These are phyloP conservation scores for Pseudorectes ferrugineus DNA, from an alignment of 2,113 vertebrate species.

Conservation along the genomic window DNA sequence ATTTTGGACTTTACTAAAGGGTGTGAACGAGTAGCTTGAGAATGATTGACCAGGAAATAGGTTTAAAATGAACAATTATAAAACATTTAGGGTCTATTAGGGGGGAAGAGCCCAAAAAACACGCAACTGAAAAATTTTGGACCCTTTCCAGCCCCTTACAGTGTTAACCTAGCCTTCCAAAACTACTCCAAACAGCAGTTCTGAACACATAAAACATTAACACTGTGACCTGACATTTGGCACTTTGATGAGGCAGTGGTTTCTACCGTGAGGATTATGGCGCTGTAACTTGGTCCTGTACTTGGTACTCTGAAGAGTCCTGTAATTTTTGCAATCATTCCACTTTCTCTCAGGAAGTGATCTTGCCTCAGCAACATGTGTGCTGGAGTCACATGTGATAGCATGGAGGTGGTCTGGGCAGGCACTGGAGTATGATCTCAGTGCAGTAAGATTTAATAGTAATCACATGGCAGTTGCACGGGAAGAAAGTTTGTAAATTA, in stretches of 20 bases:
- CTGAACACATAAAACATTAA: not conserved
- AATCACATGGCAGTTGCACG: fast-evolving
- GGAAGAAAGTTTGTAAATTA: not conserved
- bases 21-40: not conserved
- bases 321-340: not conserved
- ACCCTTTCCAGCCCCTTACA: not conserved
- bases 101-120: fast-evolving
- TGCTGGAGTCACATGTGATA: not conserved
- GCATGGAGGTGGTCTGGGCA: not conserved
- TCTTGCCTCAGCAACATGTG: not conserved
- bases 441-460: not conserved
- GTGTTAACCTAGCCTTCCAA: not conserved
- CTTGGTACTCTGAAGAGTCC: not conserved
- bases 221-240: not conserved
- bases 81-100: not conserved
- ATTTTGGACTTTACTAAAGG: slow-evolving; percentile 44
- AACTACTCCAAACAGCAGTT: not conserved
- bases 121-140: not conserved
- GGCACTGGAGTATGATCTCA: not conserved
- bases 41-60: slow-evolving; percentile 29
- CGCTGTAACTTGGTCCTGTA: not conserved
- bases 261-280: not conserved
- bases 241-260: not conserved
- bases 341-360: not conserved
- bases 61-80: slow-evolving; percentile 29